Base-by-base conservation (phyloP, 2,888 invertebrate species). In the Nemotelus nigrinus region DNA sequence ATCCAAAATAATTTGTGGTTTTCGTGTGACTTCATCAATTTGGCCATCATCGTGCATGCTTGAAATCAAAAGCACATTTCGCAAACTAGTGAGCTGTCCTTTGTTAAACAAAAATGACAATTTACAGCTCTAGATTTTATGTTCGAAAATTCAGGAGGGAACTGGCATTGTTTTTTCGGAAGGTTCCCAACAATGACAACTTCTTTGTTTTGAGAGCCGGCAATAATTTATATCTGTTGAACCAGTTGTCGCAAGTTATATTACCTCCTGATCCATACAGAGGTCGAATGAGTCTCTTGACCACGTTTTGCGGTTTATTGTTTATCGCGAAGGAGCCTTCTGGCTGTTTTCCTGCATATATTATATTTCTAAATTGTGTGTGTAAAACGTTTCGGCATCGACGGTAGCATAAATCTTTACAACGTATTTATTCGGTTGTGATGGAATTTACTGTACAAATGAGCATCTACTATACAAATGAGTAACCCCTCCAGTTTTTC, bases 381-480 rank as follows among this genome's bases (percentile, higher is more conserved):
- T 25, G 25, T 25, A 25, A 25, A 25, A 25, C 25, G 25, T 25
- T 25, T 25, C 25, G 25, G 25, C 25, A 79, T 83, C 83, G 71
- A 76, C 78, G 48, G 83, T 55, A 3, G 83, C 82, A 70, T 78
- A 81, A 25, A 83, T 79, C 81, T 84, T 83, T 8, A 83, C 81
- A 0, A 82, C 82, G 78, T 79, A 77, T 80, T 77, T 79, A 65
- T 74, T 77, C 55, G 76, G 79, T 47, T 80, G 79, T 41, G 81
- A 81, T 5, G 83, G 82, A n/a, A 84, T 84, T 75, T 84, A 85
- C 78, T 83, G 82, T 45, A 81, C 75, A 80, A 83, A 82, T 39
- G 72, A 64, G 74, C 85, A 85, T 44, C 82, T 78, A 41, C 83
- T 82, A 25, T 25, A 25, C 25, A 25, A 25, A 25, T 25, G 25